Percentiles rank a stretch among this genome's conserved stretches.
phyloP scores from a whole-genome alignment of 2,888 invertebrate genomes.

The Drosophila planitibia region DNA sequence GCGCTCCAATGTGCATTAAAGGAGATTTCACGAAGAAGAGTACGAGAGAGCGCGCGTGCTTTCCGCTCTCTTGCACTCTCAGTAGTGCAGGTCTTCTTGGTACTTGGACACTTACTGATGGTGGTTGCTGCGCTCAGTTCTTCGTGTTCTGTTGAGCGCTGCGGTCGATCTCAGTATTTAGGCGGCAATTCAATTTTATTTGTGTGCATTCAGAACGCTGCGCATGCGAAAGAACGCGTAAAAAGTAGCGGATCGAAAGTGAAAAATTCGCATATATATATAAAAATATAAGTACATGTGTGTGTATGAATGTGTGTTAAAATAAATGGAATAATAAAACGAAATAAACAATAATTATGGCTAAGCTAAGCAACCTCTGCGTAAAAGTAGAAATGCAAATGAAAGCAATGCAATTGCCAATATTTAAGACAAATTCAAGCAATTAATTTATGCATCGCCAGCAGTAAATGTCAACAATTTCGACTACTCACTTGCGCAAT shows the following conservation, averaged over 20 bases:
- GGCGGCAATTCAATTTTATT: background rate
- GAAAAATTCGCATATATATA: constrained; percentile 16
- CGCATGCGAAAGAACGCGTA: constrained; percentile 60
- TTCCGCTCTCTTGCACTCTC: constrained; percentile 28
- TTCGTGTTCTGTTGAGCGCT: constrained; percentile 40
- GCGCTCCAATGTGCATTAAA: background rate
- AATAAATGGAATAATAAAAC: constrained; percentile 19
- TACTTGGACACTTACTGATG: constrained; percentile 10
- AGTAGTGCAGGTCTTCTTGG: constrained; percentile 10
- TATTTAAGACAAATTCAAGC: constrained; percentile 24
- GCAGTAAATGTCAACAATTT: constrained; percentile 59
- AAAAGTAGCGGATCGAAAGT: constrained; percentile 34
- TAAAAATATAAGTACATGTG: background rate
- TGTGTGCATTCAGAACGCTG: constrained; percentile 29
- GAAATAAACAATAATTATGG: constrained; percentile 42
- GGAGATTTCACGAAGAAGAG: background rate
- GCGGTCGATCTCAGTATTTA: constrained; percentile 18
- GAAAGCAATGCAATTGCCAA: constrained; percentile 53
- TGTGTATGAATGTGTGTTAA: background rate
- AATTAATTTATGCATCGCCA: constrained; percentile 42
- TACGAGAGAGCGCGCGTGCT: background rate
- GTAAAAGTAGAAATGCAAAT: constrained; percentile 34
- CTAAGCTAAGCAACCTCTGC: constrained; percentile 40
- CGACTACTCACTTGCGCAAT: constrained; percentile 55
- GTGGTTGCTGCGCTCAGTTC: constrained; percentile 44